Percentiles rank a stretch among this genome's conserved stretches.
Evolutionary conservation across 1,140 invertebrate species (phyloP).

Genomic region (Physella acuta): DNA sequence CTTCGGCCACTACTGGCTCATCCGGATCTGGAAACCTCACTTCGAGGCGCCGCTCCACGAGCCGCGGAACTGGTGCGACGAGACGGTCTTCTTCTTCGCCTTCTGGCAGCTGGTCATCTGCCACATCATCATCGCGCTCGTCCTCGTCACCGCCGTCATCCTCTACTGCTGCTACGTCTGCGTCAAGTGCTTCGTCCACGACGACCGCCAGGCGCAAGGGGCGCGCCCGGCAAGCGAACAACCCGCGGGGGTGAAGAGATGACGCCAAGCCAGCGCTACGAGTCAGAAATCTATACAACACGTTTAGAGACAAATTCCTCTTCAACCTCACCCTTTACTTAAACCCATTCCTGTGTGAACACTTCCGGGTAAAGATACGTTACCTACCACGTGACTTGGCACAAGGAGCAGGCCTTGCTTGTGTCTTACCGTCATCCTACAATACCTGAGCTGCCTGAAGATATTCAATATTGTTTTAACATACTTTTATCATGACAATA

Average conservation of each 20-base stretch:
- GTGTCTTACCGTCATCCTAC: no score
- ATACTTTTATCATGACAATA: no score
- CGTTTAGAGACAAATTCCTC: no score
- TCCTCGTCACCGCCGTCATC: conserved; percentile 24
- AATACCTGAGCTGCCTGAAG: no score
- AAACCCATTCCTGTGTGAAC: no score
- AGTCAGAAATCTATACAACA: not conserved
- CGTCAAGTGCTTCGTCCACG: conserved; percentile 29
- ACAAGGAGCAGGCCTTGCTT: no score
- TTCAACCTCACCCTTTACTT: no score
- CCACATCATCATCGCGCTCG: conserved; percentile 33
- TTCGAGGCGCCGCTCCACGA: conserved; percentile 65
- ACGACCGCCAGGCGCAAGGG: not conserved
- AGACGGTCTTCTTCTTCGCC: conserved; percentile 47
- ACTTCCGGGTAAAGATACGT: no score
- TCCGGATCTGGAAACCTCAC: conserved; percentile 44
- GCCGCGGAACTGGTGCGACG: conserved; percentile 55
- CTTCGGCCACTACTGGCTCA: conserved; percentile 69
- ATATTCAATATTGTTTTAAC: no score
- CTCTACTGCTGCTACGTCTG: conserved; percentile 41
- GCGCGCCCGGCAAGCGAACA: not conserved
- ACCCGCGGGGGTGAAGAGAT: not conserved
- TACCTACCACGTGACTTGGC: no score
- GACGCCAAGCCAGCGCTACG: not conserved
- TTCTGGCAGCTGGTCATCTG: conserved; percentile 67